A percentile compares a stretch with the other conserved stretches of the same genome.
Evolutionary conservation across 2,797 vertebrate genomes (phyloP).

Genomic region (Merluccius polli): DNA sequence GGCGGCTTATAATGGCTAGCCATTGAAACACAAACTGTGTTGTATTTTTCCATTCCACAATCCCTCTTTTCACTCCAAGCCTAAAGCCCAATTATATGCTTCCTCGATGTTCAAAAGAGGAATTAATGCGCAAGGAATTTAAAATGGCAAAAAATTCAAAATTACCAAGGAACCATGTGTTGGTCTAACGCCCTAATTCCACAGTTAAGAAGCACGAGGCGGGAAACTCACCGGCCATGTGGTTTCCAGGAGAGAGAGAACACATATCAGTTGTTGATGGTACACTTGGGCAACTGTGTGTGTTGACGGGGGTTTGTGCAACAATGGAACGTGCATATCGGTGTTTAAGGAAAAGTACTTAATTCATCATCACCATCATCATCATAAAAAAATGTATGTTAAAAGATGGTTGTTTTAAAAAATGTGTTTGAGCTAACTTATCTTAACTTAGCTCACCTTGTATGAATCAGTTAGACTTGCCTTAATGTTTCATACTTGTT

Average conservation of each 20-base stretch:
- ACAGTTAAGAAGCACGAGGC: constrained; percentile 31
- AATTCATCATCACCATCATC: background rate
- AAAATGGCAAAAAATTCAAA: constrained; percentile 34
- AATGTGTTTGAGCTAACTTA: too few relatives aligned
- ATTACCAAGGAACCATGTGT: constrained; percentile 36
- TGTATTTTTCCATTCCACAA: constrained; percentile 37
- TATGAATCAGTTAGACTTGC: background rate
- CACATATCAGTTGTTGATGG: too few relatives aligned
- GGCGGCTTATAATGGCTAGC: constrained; percentile 44
- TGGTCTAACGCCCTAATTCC: constrained; percentile 51
- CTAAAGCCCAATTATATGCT: constrained; percentile 74
- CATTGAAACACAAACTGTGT: constrained; percentile 10
- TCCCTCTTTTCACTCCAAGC: constrained; percentile 47
- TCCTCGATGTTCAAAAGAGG: constrained; percentile 53
- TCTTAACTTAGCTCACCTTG: background rate
- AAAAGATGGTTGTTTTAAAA: background rate
- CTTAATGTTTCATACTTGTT: background rate
- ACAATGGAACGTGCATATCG: too few relatives aligned
- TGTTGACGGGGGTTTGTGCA: background rate
- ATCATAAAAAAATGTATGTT: background rate
- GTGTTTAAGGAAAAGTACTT: too few relatives aligned
- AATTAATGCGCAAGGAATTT: constrained; percentile 48
- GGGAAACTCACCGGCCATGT: background rate
- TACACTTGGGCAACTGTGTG: background rate
- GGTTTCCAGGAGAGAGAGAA: background rate